These are phyloP conservation scores for Glaucomys volans DNA, from an alignment of 2,113 vertebrate genomes.

Conservation along the genomic window DNA sequence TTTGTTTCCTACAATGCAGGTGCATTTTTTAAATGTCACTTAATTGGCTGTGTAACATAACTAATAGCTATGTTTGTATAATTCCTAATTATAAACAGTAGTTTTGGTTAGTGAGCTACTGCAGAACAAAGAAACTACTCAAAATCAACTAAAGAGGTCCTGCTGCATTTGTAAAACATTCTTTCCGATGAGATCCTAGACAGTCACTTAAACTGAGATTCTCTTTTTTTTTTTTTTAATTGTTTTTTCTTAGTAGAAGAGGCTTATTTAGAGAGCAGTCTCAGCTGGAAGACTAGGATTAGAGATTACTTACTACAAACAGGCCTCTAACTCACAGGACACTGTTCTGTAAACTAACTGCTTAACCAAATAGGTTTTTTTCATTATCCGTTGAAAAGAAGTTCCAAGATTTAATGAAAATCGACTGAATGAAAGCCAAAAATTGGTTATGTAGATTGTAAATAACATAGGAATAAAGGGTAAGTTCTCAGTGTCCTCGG, in stretches of 20 bases:
- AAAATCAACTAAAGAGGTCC: background rate
- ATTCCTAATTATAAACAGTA: conserved; percentile 9
- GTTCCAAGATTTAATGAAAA: conserved; percentile 27
- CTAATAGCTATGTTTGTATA: background rate
- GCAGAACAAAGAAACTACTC: background rate
- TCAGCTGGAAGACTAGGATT: background rate
- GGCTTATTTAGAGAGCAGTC: background rate
- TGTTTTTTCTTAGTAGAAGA: too few relatives aligned
- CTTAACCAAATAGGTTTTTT: background rate
- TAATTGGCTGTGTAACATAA: conserved; percentile 24
- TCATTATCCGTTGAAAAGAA: conserved; percentile 48
- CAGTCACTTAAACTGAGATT: background rate
- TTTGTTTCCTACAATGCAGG: conserved; percentile 46
- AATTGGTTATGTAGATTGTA: conserved; percentile 8
- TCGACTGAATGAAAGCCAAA: background rate
- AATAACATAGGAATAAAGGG: background rate
- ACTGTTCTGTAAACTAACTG: background rate
- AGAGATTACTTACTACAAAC: background rate
- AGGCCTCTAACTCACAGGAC: background rate
- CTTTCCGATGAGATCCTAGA: background rate
- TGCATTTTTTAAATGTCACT: conserved; percentile 46
- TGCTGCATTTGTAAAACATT: background rate
- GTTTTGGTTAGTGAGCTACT: conserved; percentile 38
- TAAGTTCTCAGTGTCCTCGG: conserved; percentile 8
- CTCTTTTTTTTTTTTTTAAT: too few relatives aligned